Evolutionary conservation across 2,113 vertebrate genomes (phyloP).

Genomic region (Atractosteus spatula): DNA sequence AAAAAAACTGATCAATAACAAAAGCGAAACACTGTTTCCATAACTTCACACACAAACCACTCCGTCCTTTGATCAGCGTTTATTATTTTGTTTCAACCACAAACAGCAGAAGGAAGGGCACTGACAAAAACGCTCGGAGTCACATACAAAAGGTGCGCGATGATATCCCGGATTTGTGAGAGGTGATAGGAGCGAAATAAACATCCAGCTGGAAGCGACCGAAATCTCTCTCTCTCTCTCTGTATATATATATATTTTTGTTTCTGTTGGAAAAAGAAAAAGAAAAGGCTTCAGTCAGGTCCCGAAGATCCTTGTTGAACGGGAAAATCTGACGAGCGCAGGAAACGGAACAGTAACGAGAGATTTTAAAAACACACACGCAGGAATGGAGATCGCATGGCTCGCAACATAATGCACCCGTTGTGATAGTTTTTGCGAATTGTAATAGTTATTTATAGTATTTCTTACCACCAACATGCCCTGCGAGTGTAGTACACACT

Average conservation of each 20-base stretch:
- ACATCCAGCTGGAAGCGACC: background rate
- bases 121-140: background rate
- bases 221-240: background rate
- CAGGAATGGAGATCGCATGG: constrained; percentile 40
- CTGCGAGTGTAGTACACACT: constrained; percentile 52
- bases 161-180: background rate
- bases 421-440: constrained; percentile 71
- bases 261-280: constrained; percentile 26
- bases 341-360: background rate
- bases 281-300: constrained; percentile 27
- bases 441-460: constrained; percentile 68
- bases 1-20: constrained; percentile 17
- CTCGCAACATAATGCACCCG: constrained; percentile 59
- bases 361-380: background rate
- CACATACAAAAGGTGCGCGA: background rate
- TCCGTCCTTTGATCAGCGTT: background rate
- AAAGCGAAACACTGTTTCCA: constrained; percentile 11
- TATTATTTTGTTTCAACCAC: background rate
- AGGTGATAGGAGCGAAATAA: background rate
- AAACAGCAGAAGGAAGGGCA: background rate
- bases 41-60: constrained; percentile 17
- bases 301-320: background rate
- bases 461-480: constrained; percentile 60
- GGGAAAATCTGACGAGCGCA: background rate
- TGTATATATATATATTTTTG: constrained; percentile 16